Evolutionary conservation across 2,888 invertebrate genomes (phyloP).

Genomic region (Lydus trimaculatus): DNA sequence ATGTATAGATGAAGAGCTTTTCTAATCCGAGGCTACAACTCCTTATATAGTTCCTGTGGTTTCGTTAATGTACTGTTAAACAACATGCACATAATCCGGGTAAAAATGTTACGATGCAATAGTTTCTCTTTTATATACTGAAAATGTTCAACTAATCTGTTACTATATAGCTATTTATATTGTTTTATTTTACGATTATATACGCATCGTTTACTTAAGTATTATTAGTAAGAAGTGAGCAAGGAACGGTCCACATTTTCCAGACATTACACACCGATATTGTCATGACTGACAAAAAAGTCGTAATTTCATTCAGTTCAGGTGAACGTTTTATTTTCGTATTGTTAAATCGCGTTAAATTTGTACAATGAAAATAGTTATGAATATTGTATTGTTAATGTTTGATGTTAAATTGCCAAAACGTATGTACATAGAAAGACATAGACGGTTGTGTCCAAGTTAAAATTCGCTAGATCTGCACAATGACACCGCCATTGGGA

Average conservation of each 20-base stretch:
- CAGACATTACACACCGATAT: constrained; percentile 18
- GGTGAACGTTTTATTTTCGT: no score
- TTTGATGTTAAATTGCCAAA: background rate
- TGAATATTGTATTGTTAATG: background rate
- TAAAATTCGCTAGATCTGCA: constrained; percentile 35
- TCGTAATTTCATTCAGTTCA: no score
- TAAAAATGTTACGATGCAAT: constrained; percentile 38
- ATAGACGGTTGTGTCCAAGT: constrained; percentile 20
- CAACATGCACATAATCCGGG: constrained; percentile 43
- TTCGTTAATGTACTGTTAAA: constrained; percentile 47
- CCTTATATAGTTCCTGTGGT: constrained; percentile 36
- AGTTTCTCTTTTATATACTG: constrained; percentile 20
- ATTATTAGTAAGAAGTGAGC: constrained; percentile 24
- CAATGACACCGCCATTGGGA: constrained; percentile 35
- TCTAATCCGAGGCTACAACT: constrained; percentile 19
- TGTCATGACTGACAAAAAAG: background rate
- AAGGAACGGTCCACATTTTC: constrained; percentile 22
- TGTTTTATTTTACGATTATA: constrained; percentile 32
- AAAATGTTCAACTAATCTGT: constrained; percentile 26
- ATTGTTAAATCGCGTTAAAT: no score
- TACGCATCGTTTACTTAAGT: constrained; percentile 33
- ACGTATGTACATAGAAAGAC: background rate
- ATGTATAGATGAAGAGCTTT: constrained; percentile 22
- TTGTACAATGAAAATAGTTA: no score
- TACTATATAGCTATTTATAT: constrained; percentile 15